Percentiles rank a stretch among this genome's conserved stretches.
Evolutionary conservation across 1,140 invertebrate genomes (phyloP).

Genomic region (Harpegnathos saltator): DNA sequence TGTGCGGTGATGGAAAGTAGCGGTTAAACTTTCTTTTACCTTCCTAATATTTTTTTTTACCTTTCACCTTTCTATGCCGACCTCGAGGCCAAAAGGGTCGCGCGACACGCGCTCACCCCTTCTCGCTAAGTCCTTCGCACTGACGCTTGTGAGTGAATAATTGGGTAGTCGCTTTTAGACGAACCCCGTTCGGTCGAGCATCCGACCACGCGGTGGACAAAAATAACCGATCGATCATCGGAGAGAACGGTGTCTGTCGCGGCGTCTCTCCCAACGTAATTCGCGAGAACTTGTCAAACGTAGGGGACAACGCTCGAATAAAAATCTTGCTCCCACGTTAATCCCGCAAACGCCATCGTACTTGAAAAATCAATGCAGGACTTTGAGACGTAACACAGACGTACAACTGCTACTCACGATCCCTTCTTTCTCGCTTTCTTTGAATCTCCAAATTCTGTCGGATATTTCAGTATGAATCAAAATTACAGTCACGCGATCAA

Average conservation of each 20-base stretch:
- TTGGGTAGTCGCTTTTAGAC: conserved; percentile 2
- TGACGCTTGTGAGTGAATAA: not conserved
- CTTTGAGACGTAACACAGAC: too few relatives aligned
- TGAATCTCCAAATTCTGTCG: too few relatives aligned
- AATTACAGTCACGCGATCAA: too few relatives aligned
- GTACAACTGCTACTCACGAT: too few relatives aligned
- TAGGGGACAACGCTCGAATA: not conserved
- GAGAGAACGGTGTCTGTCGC: not conserved
- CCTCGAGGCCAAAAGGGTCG: too few relatives aligned
- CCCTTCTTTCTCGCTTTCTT: too few relatives aligned
- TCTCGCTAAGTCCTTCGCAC: not conserved
- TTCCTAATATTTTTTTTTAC: conserved; percentile 21
- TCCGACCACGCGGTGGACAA: not conserved
- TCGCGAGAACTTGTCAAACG: conserved; percentile 14
- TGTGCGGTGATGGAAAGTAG: not conserved
- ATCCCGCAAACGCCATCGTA: too few relatives aligned
- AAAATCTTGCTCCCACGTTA: too few relatives aligned
- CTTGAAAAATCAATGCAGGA: too few relatives aligned
- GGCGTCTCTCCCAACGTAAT: not conserved
- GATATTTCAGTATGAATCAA: too few relatives aligned
- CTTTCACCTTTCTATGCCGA: too few relatives aligned
- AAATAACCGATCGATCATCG: not conserved
- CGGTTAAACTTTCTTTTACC: not conserved
- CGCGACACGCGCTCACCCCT: not conserved
- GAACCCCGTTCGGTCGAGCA: not conserved